Conservation (phyloP, 2,797 vertebrate species). For the Phrynocephalus forsythii region DNA sequence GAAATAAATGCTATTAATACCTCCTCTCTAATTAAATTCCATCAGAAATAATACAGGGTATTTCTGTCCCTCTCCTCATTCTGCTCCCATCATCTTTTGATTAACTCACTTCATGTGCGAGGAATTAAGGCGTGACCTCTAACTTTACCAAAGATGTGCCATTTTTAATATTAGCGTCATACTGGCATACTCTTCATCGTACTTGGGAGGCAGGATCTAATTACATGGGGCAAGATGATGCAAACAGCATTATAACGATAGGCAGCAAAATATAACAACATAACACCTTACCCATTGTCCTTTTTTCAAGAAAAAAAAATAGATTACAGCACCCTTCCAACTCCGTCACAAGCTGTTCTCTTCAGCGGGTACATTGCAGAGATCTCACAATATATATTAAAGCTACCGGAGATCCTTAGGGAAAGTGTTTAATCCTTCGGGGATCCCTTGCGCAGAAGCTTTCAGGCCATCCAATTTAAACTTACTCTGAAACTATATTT, state of each 20-base stretch:
- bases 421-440: fast-evolving
- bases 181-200: slow-evolving; percentile 62
- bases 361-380: slow-evolving; percentile 16
- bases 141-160: slow-evolving; percentile 68
- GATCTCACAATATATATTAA: slow-evolving; percentile 29
- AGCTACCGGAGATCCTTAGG: not conserved
- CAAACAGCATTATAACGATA: slow-evolving; percentile 61
- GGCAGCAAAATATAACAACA: slow-evolving; percentile 65
- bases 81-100: slow-evolving; percentile 73
- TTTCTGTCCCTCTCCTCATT: slow-evolving; percentile 69
- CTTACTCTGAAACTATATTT: slow-evolving; percentile 39
- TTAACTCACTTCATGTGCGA: slow-evolving; percentile 70
- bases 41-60: slow-evolving; percentile 68
- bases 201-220: slow-evolving; percentile 70
- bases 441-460: slow-evolving; percentile 29
- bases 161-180: slow-evolving; percentile 68
- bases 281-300: slow-evolving; percentile 58
- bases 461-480: slow-evolving; percentile 41
- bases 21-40: slow-evolving; percentile 76
- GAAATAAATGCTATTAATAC: slow-evolving; percentile 69
- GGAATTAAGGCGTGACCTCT: slow-evolving; percentile 75
- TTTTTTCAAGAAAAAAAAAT: slow-evolving; percentile 1
- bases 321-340: slow-evolving; percentile 61
- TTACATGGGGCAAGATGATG: slow-evolving; percentile 69
- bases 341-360: slow-evolving; percentile 49